Percentiles rank a stretch among this genome's conserved stretches.
Conservation (phyloP, 2,888 invertebrate species). For the Agrotis puta region DNA sequence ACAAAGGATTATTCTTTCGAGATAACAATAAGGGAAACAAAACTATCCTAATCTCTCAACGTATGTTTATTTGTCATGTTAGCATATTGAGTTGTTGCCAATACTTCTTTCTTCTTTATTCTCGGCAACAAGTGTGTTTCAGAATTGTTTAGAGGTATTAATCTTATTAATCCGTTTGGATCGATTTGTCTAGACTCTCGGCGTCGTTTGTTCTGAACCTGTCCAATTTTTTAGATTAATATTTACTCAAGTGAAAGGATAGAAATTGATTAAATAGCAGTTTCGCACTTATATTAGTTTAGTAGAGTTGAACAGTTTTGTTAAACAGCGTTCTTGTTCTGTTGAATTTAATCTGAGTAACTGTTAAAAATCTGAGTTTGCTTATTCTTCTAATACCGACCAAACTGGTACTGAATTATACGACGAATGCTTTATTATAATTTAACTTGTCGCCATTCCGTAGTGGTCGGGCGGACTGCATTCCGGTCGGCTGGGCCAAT, state of each 20-base stretch:
- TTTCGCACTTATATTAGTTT: slow-evolving; percentile 16
- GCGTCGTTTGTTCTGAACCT: slow-evolving; percentile 23
- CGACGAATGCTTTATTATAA: slow-evolving; percentile 48
- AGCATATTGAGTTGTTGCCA: not conserved
- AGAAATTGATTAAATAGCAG: not conserved
- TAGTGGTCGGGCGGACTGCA: slow-evolving; percentile 51
- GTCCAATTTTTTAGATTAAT: slow-evolving; percentile 6
- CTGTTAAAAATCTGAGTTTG: slow-evolving; percentile 1
- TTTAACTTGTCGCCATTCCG: slow-evolving; percentile 47
- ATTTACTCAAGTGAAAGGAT: slow-evolving; percentile 14
- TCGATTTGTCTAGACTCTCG: slow-evolving; percentile 56
- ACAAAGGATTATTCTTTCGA: no score
- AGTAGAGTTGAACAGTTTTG: not conserved
- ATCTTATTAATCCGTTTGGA: slow-evolving; percentile 28
- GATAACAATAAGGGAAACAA: not conserved
- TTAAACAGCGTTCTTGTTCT: not conserved
- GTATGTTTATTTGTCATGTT: slow-evolving; percentile 7
- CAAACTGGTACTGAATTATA: slow-evolving; percentile 25
- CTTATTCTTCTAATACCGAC: slow-evolving; percentile 7
- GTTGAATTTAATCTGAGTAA: slow-evolving; percentile 14
- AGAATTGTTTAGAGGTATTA: slow-evolving; percentile 4
- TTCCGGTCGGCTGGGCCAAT: slow-evolving; percentile 60
- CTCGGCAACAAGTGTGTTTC: not conserved
- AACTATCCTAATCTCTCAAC: not conserved
- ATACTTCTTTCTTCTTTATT: no score